A percentile compares a stretch with the other conserved stretches of the same genome.
These are phyloP conservation scores for Pogonophryne albipinna DNA, from an alignment of 2,797 vertebrate species.

Conservation along the genomic window DNA sequence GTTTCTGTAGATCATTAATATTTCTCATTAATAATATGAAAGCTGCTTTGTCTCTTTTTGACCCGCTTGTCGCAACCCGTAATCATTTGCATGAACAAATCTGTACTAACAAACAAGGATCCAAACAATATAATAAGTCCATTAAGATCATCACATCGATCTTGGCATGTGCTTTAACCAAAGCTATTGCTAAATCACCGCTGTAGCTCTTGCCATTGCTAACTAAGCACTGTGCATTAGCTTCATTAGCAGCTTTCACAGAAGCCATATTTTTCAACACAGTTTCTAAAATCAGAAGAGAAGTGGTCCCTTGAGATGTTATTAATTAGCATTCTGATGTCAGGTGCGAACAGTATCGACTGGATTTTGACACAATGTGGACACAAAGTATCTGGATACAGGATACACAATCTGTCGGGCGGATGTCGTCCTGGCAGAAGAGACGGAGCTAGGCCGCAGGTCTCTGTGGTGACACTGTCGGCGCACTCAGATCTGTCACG, in stretches of 20 bases:
- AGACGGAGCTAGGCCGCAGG: constrained; percentile 8
- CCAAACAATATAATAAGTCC: background rate
- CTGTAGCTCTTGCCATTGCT: background rate
- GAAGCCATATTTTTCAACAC: background rate
- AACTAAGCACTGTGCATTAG: background rate
- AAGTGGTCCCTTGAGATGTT: background rate
- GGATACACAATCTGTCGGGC: background rate
- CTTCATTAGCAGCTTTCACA: background rate
- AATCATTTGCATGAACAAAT: background rate
- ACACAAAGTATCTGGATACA: constrained; percentile 3
- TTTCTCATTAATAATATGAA: too few relatives aligned
- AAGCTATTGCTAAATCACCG: background rate
- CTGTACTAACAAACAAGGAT: background rate
- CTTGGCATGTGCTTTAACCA: background rate
- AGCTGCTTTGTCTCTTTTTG: too few relatives aligned
- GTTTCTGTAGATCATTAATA: too few relatives aligned
- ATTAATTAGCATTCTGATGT: background rate
- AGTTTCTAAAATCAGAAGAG: background rate
- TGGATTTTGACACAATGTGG: constrained; percentile 6
- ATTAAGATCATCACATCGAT: background rate
- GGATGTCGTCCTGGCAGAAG: constrained; percentile 41
- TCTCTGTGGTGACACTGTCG: constrained; percentile 60
- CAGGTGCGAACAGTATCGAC: constrained; percentile 18
- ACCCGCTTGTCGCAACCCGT: too few relatives aligned
- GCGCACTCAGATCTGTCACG: constrained; percentile 52